Evolutionary conservation across 1,140 invertebrate species (phyloP).

Genomic region (Acyrthosiphon pisum): DNA sequence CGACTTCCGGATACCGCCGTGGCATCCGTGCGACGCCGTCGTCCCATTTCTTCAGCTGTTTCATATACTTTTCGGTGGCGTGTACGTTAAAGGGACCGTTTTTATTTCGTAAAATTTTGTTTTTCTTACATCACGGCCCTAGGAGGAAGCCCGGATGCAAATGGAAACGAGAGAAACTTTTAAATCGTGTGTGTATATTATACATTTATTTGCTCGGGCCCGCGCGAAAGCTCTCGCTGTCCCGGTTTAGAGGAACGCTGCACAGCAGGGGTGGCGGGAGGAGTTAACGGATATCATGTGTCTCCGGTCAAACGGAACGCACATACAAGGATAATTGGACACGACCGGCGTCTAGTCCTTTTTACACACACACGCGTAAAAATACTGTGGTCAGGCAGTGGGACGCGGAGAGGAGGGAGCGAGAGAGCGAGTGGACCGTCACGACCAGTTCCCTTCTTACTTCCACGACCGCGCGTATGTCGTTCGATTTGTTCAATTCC

Average conservation of each 20-base stretch:
- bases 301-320: constrained; percentile 56
- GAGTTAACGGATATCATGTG: constrained; percentile 47
- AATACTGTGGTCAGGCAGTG: background rate
- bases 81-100: background rate
- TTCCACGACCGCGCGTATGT: background rate
- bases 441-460: constrained; percentile 42
- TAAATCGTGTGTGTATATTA: background rate
- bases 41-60: background rate
- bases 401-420: background rate
- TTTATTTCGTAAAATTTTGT: background rate
- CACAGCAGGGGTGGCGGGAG: background rate
- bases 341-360: constrained; percentile 51
- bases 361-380: background rate
- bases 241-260: background rate
- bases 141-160: background rate
- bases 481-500: constrained; percentile 48
- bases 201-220: background rate
- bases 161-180: background rate
- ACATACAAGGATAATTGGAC: constrained; percentile 53
- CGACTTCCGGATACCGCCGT: background rate
- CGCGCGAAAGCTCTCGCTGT: background rate
- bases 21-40: too few species aligned
- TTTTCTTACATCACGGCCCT: background rate
- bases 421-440: background rate
- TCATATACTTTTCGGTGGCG: background rate